Evolutionary conservation across 2,888 invertebrate genomes (phyloP), one percentile per base, ranked within the genome.

Genomic region (Leucania comma): DNA sequence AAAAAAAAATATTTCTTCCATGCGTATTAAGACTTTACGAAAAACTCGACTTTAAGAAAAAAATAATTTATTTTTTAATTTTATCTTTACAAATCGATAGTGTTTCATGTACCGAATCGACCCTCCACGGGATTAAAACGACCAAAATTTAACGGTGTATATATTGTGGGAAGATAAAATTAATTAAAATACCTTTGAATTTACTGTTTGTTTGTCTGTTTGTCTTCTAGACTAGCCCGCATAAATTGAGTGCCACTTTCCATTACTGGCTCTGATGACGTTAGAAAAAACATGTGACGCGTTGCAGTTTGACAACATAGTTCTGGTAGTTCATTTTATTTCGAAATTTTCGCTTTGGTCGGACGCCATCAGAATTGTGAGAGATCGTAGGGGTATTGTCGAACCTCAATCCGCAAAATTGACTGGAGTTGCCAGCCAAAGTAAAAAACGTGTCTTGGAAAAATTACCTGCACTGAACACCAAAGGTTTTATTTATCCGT

Each of bases 291-390:
- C 17, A 38, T 53, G 42, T 53, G 14, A 22, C 51, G 46, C 14
- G 42, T n/a, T 48, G 62, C 57, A 58, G 20, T 58, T 53, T 26
- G 32, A 48, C 20, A 48, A 46, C 70, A n/a, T 22, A 60, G 26
- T 59, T 77, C 56, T 35, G 17, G 42, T 76, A 48, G 17, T 75
- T 46, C 0, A 51, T 74, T 53, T 64, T 46, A 35, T 75, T 74
- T 53, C 17, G 65, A 46, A 26, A 53, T 64, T 53, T 53, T 65
- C 51, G 8, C 32, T 64, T 46, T 74, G 32, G 65, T 20, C 26
- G 10, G 14, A 46, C 65, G 38, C 38, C 46, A 50, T 60, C 50
- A 12, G 54, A 26, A 42, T 56, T 48, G 14, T 50, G 29, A 64
- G 66, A 29, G 17, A 17, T 50, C 38, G 6, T 56, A 14, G 22